phyloP scores from a whole-genome alignment of 53 echinoderm and acorn worm species.

The Echinometra lucunter region DNA sequence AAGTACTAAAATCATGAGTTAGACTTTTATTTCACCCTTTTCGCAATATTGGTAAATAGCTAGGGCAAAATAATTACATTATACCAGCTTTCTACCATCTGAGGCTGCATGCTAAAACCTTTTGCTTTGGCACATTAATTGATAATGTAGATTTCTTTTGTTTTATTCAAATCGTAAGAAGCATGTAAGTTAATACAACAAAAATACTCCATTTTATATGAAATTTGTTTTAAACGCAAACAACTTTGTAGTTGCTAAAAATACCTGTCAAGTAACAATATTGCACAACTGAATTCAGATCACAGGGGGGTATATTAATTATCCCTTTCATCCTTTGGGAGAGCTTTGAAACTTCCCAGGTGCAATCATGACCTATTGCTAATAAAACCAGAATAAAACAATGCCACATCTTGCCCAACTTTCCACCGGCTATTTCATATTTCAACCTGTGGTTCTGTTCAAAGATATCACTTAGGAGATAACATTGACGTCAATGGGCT shows the following conservation, averaged over 20 bases:
- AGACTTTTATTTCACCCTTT: too few species aligned
- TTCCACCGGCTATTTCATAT: constrained; percentile 23
- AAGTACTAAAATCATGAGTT: too few species aligned
- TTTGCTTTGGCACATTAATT: neutral
- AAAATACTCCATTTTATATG: neutral
- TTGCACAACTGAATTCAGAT: neutral
- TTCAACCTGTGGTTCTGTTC: neutral
- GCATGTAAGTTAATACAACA: neutral
- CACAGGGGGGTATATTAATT: neutral
- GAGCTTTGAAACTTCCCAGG: neutral
- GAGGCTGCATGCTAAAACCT: neutral
- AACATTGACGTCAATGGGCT: constrained; percentile 52
- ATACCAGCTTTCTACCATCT: neutral
- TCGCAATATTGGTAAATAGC: neutral
- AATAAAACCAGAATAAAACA: constrained; percentile 30
- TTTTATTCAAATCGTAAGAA: neutral
- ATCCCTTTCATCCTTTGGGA: neutral
- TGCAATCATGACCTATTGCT: neutral
- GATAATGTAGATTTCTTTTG: neutral
- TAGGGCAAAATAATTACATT: neutral
- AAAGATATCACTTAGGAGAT: constrained; percentile 52
- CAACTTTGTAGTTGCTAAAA: neutral
- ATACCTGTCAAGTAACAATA: neutral
- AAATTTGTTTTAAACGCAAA: neutral
- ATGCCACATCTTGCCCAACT: neutral